Evolutionary conservation across 2,113 vertebrate species (phyloP), one percentile per base, ranked within the genome.

Genomic region (Erythrocebus patas): DNA sequence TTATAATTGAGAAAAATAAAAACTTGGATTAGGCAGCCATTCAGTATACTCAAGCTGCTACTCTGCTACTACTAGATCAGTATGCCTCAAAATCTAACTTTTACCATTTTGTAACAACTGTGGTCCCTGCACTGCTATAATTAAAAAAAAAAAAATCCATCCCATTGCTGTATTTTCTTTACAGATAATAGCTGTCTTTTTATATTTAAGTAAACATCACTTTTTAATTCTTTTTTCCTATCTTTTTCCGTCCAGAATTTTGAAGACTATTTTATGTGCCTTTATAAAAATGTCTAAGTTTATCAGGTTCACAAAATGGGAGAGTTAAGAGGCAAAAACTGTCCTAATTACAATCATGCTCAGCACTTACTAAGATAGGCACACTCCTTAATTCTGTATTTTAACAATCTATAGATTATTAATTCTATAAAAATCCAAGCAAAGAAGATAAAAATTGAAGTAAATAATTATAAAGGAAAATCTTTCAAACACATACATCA

Each of bases 1-100:
- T 94, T 97, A 95, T 98, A 98, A 97, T 76, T 96, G 93, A 97
- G 97, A 97, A 91, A 98, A 91, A 96, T 96, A 97, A 98, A 97
- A 98, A 64, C n/a, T 8, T 55, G 80, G 96, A 96, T 79, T 59
- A 93, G 55, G 32, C 68, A 93, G 38, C 38, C 79, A 48, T 82
- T 93, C 90, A 43, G 70, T 48, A 48, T 0, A 73, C 2, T 12
- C 92, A 94, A 83, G n/a, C 95, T 89, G 72, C 93, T 95, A 14
- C 50, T 78, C 22, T 11, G n/a, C 32, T 45, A 32, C 0, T 25
- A 1, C 10, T 38, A 72, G 22, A 84, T 1, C 48, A n/a, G 89
- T 35, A 6, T 2, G 40, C 18, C 43, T 93, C 78, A 35, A 79
- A 92, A 79, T 50, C 17, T 18, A 0, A 9, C 70, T 61, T 59